phyloP scores from a whole-genome alignment of 2,113 vertebrate genomes.

The Tachysurus fulvidraco region DNA sequence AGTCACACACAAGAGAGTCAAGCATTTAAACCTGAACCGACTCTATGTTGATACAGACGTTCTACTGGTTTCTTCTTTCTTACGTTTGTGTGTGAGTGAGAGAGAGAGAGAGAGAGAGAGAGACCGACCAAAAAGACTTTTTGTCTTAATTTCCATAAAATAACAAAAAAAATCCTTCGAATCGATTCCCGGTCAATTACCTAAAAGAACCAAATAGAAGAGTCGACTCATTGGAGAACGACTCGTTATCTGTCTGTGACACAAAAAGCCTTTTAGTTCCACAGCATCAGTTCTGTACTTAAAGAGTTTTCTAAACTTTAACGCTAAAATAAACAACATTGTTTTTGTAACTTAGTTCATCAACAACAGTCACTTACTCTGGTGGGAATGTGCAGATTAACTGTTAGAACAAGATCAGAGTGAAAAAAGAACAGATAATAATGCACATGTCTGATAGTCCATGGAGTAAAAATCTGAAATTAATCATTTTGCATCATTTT shows the following conservation, averaged over 20 bases:
- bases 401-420: background rate
- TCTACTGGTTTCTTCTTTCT: background rate
- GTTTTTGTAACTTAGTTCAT: background rate
- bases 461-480: background rate
- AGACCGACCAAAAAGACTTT: no score
- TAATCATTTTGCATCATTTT: background rate
- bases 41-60: background rate
- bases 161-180: background rate
- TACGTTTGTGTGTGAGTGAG: background rate
- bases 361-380: slow-evolving; percentile 8
- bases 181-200: background rate
- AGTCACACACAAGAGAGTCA: background rate
- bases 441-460: background rate
- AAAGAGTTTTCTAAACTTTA: background rate
- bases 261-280: background rate
- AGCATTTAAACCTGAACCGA: background rate
- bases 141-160: background rate
- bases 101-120: no score
- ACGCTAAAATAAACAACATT: background rate
- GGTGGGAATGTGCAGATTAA: slow-evolving; percentile 6
- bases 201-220: background rate
- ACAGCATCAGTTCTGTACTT: background rate
- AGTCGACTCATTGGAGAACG: background rate
- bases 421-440: background rate
- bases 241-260: no score